Base-by-base conservation (phyloP, 2,888 invertebrate genomes). In the Tenthredo livida region DNA sequence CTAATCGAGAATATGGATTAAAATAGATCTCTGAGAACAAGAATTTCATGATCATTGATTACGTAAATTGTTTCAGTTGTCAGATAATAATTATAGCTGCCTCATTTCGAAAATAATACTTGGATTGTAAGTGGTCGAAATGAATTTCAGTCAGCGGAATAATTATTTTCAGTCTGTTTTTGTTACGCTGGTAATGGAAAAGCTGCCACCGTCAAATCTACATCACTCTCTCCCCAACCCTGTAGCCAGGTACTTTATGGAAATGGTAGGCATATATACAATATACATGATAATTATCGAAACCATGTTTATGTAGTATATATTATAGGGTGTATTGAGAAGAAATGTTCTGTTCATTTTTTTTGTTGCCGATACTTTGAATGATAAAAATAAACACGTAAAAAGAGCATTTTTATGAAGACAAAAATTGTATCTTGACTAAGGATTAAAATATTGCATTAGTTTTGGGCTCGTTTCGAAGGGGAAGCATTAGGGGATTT, bases 21-120 rank as follows among this genome's bases (percentile, higher is more conserved):
- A 29, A 54, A 54, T 77, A 54, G 6, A 33, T 25, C 7, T 37
- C 70, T 73, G 21, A 43, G 43, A 67, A 33, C 67, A 67, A 67
- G 67, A 67, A 67, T 67, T 67, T 43, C 72, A 40, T 73, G 61
- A 61, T n/a, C 80, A 61, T 80, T 61, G 80, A 80, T 80, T 61
- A 61, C n/a, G 61, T 77, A 15, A 54, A 77, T 77, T 47, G 47
- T 50, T 50, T 54, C 33, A 54, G 77, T 54, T 77, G 77, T 47
- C 80, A 40, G 58, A 21, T 80, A 61, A 80, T 80, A 80, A 80
- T 80, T 58, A 47, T 47, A 80, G 61, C 80, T 61, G n/a, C 2
- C 58, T 80, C 25, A 40, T 61, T 61, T 58, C 15, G 10, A 37
- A 61, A 21, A 61, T 61, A 61, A 37, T 80, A 77, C 25, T 40